These are phyloP conservation scores for Melieria picta DNA, from an alignment of 2,888 invertebrate species.

Conservation along the genomic window DNA sequence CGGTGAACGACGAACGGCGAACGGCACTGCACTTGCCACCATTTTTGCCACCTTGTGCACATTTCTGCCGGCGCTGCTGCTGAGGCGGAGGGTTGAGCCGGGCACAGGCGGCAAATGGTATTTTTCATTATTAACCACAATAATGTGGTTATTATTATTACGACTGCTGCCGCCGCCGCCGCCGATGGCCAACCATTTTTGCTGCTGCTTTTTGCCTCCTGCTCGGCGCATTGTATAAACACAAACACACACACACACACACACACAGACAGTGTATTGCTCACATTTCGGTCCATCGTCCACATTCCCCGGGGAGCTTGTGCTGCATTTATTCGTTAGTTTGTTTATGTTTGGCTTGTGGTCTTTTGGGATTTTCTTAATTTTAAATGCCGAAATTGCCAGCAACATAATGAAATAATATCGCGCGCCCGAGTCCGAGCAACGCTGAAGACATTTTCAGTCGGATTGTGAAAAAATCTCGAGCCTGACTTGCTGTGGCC, in stretches of 20 bases:
- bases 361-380: slow-evolving; percentile 60
- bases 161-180: neutral
- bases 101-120: slow-evolving; percentile 49
- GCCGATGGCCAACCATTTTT: neutral
- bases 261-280: neutral
- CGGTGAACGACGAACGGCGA: too few species aligned
- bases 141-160: slow-evolving; percentile 58
- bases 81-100: neutral
- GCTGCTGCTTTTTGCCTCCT: neutral
- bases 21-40: too few species aligned
- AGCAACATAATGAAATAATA: slow-evolving; percentile 47
- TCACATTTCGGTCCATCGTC: slow-evolving; percentile 11
- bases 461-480: slow-evolving; percentile 18
- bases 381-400: slow-evolving; percentile 62
- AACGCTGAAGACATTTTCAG: slow-evolving; percentile 10
- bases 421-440: slow-evolving; percentile 27
- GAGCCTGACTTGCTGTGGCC: too few species aligned
- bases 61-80: too few species aligned
- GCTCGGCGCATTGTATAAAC: neutral
- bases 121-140: slow-evolving; percentile 55
- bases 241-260: neutral
- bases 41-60: slow-evolving; percentile 10
- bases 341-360: slow-evolving; percentile 53
- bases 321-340: slow-evolving; percentile 46
- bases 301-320: slow-evolving; percentile 8